These are phyloP conservation scores for Dolichopus griseipennis DNA, from an alignment of 2,888 invertebrate species.

Conservation along the genomic window DNA sequence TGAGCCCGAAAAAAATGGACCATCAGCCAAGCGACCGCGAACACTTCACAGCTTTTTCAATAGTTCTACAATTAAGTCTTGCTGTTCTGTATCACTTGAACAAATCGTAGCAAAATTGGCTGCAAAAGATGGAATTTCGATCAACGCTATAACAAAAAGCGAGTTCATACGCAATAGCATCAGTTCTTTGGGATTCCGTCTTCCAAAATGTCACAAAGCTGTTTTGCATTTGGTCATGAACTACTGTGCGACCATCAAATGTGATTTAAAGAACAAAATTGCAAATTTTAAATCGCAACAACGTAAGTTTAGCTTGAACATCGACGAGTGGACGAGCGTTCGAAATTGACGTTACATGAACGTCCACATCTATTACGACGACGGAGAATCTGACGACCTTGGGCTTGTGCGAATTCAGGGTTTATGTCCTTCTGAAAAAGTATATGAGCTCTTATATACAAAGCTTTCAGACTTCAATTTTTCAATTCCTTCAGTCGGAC, in stretches of 20 bases:
- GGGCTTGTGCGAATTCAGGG: slow-evolving; percentile 10
- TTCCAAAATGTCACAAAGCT: slow-evolving; percentile 9
- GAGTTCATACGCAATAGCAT: slow-evolving; percentile 10
- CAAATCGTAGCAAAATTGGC: slow-evolving; percentile 7
- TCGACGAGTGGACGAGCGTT: slow-evolving; percentile 14
- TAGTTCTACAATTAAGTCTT: not conserved
- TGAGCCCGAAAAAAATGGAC: slow-evolving; percentile 8
- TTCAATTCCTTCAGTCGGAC: not conserved
- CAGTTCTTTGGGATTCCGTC: not conserved
- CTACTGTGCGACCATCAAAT: not conserved
- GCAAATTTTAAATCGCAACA: not conserved
- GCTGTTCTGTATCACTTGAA: not conserved
- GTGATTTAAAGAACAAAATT: slow-evolving; percentile 5
- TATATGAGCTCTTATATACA: not conserved
- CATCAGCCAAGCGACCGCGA: slow-evolving; percentile 9
- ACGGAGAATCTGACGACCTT: slow-evolving; percentile 4
- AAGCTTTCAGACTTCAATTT: too few relatives aligned
- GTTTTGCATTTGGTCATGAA: not conserved
- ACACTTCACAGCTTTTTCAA: slow-evolving; percentile 6
- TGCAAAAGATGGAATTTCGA: slow-evolving; percentile 10
- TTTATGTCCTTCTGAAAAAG: slow-evolving; percentile 11
- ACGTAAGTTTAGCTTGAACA: not conserved
- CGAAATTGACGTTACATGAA: slow-evolving; percentile 12
- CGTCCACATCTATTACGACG: slow-evolving; percentile 12
- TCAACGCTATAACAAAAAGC: slow-evolving; percentile 11